Evolutionary conservation across 1,140 invertebrate genomes (phyloP).

Genomic region (Stenopsyche tienmushanensis): DNA sequence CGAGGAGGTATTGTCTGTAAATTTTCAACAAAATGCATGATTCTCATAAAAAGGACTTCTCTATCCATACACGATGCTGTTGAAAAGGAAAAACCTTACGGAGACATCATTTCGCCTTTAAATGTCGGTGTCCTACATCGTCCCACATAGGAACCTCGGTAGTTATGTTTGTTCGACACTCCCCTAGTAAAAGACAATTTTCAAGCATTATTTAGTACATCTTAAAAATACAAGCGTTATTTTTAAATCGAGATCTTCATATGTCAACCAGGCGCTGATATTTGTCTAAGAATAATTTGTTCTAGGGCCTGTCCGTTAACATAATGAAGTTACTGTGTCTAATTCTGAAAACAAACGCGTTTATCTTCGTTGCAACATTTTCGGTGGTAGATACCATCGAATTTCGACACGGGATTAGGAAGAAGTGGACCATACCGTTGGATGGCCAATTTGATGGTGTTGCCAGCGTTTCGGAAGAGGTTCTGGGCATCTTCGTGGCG

Average conservation of each 20-base stretch:
- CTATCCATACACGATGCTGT: not conserved
- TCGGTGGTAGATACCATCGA: not conserved
- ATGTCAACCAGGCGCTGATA: not conserved
- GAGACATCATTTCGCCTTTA: constrained; percentile 33
- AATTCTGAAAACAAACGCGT: no score
- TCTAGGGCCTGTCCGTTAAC: not conserved
- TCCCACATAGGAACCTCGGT: constrained; percentile 38
- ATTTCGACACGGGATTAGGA: no score
- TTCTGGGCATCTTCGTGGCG: constrained; percentile 89
- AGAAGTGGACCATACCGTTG: constrained; percentile 60
- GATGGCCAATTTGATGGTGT: constrained; percentile 64
- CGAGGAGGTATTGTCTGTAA: no score
- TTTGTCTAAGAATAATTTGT: not conserved
- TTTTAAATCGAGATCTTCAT: no score
- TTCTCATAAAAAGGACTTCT: no score
- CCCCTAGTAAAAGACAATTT: constrained; percentile 37
- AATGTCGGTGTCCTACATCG: constrained; percentile 39
- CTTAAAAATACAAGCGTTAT: not conserved
- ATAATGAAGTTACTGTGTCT: no score
- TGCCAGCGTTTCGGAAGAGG: constrained; percentile 79
- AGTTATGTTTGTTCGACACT: constrained; percentile 37
- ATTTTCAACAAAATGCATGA: no score
- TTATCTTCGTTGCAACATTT: not conserved
- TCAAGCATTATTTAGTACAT: not conserved
- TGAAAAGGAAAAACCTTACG: constrained; percentile 38